These are phyloP conservation scores for Ptychochromis oligacanthus DNA, from an alignment of 2,113 vertebrate genomes.

Conservation along the genomic window DNA sequence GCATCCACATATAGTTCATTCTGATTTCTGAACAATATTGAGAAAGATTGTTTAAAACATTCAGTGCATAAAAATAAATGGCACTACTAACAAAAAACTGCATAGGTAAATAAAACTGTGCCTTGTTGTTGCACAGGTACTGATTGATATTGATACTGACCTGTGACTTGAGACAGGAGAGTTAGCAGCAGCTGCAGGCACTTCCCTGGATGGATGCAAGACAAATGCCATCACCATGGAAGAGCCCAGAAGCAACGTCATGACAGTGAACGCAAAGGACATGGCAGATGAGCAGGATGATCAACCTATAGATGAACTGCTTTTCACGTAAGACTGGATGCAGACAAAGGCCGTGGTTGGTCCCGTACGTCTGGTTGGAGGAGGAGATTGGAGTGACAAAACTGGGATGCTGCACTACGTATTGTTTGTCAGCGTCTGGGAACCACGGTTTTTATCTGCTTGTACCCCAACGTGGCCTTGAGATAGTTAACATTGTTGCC, in stretches of 20 bases:
- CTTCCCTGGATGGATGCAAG: constrained; percentile 59
- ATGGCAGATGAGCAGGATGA: constrained; percentile 39
- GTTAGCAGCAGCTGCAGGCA: constrained; percentile 1
- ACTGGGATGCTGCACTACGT: constrained; percentile 50
- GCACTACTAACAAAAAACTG: not conserved
- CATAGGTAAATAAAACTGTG: not conserved
- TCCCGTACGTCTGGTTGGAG: constrained; percentile 17
- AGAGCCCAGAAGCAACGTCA: constrained; percentile 57
- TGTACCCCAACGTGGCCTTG: constrained; percentile 75
- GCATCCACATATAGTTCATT: not conserved
- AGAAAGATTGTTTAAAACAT: not conserved
- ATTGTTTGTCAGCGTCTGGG: constrained; percentile 73
- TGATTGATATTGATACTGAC: constrained; percentile 53
- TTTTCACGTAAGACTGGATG: not conserved
- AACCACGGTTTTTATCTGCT: constrained; percentile 80
- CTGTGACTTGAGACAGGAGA: constrained; percentile 35
- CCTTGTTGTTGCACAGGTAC: not conserved
- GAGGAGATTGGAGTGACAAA: constrained; percentile 41
- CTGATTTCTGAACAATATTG: too few relatives aligned
- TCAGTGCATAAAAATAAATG: not conserved
- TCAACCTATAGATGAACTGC: not conserved
- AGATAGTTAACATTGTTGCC: constrained; percentile 81
- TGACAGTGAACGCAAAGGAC: constrained; percentile 37
- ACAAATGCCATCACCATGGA: constrained; percentile 60
- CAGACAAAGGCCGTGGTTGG: not conserved